Evolutionary conservation across 92 coral and sea anemone genomes (phyloP).

Genomic region (Porites divaricata): DNA sequence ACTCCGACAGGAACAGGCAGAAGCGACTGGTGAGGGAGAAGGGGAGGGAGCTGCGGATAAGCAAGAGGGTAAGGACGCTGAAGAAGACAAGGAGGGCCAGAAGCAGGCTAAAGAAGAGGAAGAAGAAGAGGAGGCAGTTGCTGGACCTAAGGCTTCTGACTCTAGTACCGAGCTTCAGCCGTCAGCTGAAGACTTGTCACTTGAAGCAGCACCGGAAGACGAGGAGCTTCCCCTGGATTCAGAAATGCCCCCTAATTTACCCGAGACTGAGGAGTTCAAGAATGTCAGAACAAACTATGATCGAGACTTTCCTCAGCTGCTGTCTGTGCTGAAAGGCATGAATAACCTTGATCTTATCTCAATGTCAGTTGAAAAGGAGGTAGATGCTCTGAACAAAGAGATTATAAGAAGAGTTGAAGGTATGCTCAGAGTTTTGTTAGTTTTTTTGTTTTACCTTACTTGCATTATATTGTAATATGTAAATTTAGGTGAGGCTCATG

Average conservation of each 20-base stretch:
- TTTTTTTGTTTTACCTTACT: no score
- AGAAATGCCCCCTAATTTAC: conserved; percentile 77
- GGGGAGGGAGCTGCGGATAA: conserved; percentile 55
- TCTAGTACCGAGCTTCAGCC: conserved; percentile 62
- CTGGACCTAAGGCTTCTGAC: conserved; percentile 38
- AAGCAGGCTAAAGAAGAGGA: conserved; percentile 52
- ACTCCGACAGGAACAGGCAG: conserved; percentile 51
- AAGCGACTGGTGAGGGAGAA: conserved; percentile 59
- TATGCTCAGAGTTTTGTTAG: neutral
- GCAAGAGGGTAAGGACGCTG: conserved; percentile 51
- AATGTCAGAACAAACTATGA: conserved; percentile 69
- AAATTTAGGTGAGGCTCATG: no score
- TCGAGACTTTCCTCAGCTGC: conserved; percentile 81
- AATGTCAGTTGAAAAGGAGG: conserved; percentile 76
- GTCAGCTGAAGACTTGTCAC: conserved; percentile 60
- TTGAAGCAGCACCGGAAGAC: conserved; percentile 31
- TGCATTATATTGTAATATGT: no score
- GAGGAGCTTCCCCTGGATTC: conserved; percentile 64
- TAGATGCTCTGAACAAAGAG: conserved; percentile 52
- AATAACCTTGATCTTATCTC: conserved; percentile 82
- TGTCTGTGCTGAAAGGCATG: conserved; percentile 88
- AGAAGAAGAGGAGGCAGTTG: conserved; percentile 23
- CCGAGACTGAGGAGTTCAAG: conserved; percentile 84
- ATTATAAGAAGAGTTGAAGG: conserved; percentile 85
- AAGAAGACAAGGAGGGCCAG: conserved; percentile 33